phyloP scores from a whole-genome alignment of 2,888 invertebrate genomes.

The Nysson spinosus region DNA sequence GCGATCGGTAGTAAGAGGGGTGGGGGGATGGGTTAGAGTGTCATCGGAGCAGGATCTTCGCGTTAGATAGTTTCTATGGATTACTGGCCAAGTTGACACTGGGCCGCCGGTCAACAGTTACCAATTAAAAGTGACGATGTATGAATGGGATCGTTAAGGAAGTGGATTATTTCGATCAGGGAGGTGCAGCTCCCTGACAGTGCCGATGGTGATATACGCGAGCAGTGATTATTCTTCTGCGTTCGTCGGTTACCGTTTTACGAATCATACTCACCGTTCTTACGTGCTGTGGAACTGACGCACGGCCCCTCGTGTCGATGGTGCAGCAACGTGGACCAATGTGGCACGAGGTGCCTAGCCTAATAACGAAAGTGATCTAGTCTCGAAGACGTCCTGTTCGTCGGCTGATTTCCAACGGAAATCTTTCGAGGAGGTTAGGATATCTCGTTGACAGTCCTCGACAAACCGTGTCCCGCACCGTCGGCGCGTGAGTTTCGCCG shows the following conservation, averaged over 20 bases:
- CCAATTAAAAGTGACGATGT: conserved; percentile 23
- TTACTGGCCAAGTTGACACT: conserved; percentile 52
- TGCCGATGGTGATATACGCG: conserved; percentile 52
- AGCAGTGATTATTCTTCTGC: conserved; percentile 1
- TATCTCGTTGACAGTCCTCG: background rate
- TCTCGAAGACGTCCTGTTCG: background rate
- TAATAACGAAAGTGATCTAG: background rate
- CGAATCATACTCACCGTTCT: background rate
- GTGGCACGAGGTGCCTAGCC: conserved; percentile 3
- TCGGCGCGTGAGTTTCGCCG: conserved; percentile 5
- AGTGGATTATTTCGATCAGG: conserved; percentile 65
- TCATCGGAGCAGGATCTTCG: background rate
- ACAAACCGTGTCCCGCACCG: background rate
- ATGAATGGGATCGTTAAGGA: conserved; percentile 65
- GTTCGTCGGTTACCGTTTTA: background rate
- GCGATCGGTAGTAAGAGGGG: conserved; percentile 4
- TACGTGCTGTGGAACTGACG: conserved; percentile 23
- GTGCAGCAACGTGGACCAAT: conserved; percentile 31
- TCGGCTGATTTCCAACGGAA: background rate
- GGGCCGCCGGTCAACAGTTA: conserved; percentile 24
- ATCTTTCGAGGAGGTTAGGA: background rate
- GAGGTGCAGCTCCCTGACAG: conserved; percentile 65
- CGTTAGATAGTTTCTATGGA: conserved; percentile 40
- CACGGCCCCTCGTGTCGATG: conserved; percentile 27
- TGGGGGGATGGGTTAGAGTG: conserved; percentile 34